Evolutionary conservation across 2,888 invertebrate genomes (phyloP).

Genomic region (Yponomeuta evonymella): DNA sequence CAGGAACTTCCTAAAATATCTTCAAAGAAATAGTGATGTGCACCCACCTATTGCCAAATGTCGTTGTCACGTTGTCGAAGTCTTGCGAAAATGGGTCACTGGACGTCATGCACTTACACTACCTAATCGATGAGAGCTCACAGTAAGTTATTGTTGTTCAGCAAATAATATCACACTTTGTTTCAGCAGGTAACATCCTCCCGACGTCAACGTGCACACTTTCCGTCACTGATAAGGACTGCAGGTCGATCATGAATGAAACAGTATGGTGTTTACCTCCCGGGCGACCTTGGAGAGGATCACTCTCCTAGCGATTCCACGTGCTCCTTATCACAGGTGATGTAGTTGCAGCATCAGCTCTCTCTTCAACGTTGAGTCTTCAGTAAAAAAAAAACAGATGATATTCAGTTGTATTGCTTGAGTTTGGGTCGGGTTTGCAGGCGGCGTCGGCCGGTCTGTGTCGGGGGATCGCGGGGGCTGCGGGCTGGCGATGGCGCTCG

Average conservation of each 20-base stretch:
- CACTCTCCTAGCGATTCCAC: constrained; percentile 45
- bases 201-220: background rate
- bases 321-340: constrained; percentile 29
- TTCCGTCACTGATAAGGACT: background rate
- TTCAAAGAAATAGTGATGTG: constrained; percentile 29
- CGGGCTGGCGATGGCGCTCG: constrained; percentile 15
- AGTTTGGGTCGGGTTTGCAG: background rate
- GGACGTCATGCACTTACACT: constrained; percentile 52
- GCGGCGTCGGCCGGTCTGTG: background rate
- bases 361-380: background rate
- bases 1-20: constrained; percentile 2
- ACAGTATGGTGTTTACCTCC: constrained; percentile 45
- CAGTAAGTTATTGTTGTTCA: constrained; percentile 17
- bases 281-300: constrained; percentile 49
- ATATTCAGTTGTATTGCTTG: background rate
- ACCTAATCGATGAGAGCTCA: constrained; percentile 50
- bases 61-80: constrained; percentile 43
- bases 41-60: constrained; percentile 52
- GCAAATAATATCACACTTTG: background rate
- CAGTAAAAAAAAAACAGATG: background rate
- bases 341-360: background rate
- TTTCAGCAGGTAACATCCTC: background rate
- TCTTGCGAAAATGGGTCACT: constrained; percentile 68
- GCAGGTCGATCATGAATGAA: constrained; percentile 39
- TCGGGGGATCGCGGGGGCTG: constrained; percentile 1